A percentile compares a stretch with the other conserved stretches of the same genome.
These are phyloP conservation scores for Lochmaea crataegi DNA, from an alignment of 2,888 invertebrate genomes.

Conservation along the genomic window DNA sequence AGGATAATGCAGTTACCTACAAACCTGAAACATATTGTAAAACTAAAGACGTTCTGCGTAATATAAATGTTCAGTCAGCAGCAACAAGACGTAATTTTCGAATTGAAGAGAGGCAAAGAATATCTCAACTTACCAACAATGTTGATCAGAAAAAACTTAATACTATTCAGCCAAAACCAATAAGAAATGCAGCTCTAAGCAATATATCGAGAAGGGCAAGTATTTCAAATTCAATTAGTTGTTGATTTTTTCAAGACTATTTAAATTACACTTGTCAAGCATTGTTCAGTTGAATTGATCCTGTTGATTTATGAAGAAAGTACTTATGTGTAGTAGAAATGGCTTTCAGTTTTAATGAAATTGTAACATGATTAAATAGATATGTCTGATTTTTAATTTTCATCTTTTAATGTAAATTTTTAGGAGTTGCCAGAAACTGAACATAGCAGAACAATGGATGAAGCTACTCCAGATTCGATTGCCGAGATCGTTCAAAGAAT, in stretches of 20 bases:
- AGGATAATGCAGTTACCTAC: slow-evolving; percentile 45
- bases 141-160: not conserved
- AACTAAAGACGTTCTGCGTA: slow-evolving; percentile 46
- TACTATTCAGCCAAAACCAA: not conserved
- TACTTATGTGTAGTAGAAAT: too few species aligned
- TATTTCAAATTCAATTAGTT: not conserved
- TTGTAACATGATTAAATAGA: too few species aligned
- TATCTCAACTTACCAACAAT: slow-evolving; percentile 35
- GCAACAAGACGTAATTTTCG: slow-evolving; percentile 49
- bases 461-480: slow-evolving; percentile 25
- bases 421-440: slow-evolving; percentile 24
- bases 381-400: not conserved
- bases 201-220: not conserved
- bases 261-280: not conserved
- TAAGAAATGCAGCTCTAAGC: not conserved
- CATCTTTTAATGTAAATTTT: slow-evolving; percentile 2
- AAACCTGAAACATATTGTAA: slow-evolving; percentile 48
- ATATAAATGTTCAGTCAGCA: slow-evolving; percentile 46
- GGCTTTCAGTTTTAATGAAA: too few species aligned
- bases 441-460: slow-evolving; percentile 8
- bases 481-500: slow-evolving; percentile 17
- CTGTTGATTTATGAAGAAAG: too few species aligned
- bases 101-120: slow-evolving; percentile 47
- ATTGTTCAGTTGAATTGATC: not conserved
- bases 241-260: not conserved